Evolutionary conservation across 2,113 vertebrate species (phyloP), one percentile per base, ranked within the genome.

Genomic region (Myotis lucifugus): DNA sequence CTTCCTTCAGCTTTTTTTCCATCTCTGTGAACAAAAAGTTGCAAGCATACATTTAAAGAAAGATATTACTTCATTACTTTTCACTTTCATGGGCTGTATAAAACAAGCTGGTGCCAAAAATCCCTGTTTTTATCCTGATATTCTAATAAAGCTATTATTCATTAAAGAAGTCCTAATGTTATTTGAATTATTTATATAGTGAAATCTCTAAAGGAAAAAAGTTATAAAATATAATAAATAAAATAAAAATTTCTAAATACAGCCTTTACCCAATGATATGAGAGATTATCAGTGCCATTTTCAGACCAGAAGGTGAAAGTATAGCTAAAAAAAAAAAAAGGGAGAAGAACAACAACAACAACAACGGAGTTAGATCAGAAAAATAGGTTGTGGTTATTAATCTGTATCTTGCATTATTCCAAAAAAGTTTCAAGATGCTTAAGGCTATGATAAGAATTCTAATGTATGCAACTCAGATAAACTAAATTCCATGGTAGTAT

Each of bases 1-100:
- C 99, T 97, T 99, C 99, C 4, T 98, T 99, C 97, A 99, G 98
- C 97, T 99, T 99, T 98, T 99, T 99, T 98, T 99, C 99, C 98
- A 99, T 99, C 96, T 99, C 99, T 99, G 96, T 87, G 96, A 29
- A 81, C 89, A 90, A 91, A 34, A 59, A 95, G 46, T 42, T 81
- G 76, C 17, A 79, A 92, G 90, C 21, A 78, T 46, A 85, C 29
- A 94, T 59, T 69, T 95, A 76, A 84, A 61, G 25, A 86, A 87
- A 91, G 37, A 91, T 4, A 93, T 32, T 34, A 90, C 2, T 78
- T 90, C 67, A 85, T 66, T 42, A 89, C 1, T 77, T 74, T 92
- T 88, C 17, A 91, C n/a, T 90, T 92, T 85, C 19, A 92, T 32
- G 25, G 27, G 25, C 40, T 92, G 5, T n/a, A 6, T 70, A 67